Evolutionary conservation across 2,797 vertebrate genomes (phyloP), one percentile per base, ranked within the genome.

Genomic region (Rhinophrynus dorsalis): DNA sequence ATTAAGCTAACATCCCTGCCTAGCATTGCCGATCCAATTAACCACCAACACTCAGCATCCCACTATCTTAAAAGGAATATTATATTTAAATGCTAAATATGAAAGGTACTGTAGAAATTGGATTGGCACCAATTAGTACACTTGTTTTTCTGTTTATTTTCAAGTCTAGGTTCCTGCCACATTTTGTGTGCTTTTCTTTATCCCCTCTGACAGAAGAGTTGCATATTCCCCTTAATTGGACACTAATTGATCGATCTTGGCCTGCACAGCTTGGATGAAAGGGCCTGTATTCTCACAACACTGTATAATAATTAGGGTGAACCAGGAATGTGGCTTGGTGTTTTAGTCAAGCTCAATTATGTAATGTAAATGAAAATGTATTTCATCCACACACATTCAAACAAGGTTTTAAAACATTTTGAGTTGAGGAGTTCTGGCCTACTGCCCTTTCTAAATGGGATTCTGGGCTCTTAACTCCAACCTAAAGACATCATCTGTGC

Each of bases 231-330:
- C 68, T 72, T 77, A 80, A 78, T 77, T 80, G 69, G 52, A 5
- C 0, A 1, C 71, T 79, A 80, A 82, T 77, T 81, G 80, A 78
- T 78, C 77, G 8, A 58, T 66, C 69, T 52, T 54, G 20, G 37
- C n/a, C n/a, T 74, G 63, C 75, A 76, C 76, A 73, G 69, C 70
- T 15, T 60, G 35, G 77, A 75, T 78, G 72, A 61, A 48, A 42
- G 35, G 5, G 54, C 27, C 75, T 79, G 35, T 80, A 74, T 74
- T 82, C 77, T 75, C 74, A 60, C 7, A 42, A 48, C 68, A 75
- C 75, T 45, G 29, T 57, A 50, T 29, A 50, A 68, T 60, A 59
- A 61, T 60, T 60, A 61, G 35, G 11, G 10, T 13, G 17, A 47
- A 48, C 18, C 24, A 42, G 24, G 23, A 30, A 48, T 12, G 12